These are phyloP conservation scores for Mobula birostris DNA, from an alignment of 2,113 vertebrate species.

Conservation along the genomic window DNA sequence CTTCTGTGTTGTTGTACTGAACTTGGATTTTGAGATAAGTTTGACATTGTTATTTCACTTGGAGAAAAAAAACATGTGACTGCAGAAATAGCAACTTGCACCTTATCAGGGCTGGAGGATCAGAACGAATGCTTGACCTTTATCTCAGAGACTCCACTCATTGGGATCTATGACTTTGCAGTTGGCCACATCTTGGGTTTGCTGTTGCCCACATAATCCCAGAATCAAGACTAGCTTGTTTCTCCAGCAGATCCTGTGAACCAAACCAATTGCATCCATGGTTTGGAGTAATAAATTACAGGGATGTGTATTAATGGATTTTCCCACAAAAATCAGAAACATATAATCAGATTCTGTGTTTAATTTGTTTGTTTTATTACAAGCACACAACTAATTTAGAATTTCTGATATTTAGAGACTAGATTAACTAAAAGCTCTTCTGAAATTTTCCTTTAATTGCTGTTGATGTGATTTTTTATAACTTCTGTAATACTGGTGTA, in stretches of 20 bases:
- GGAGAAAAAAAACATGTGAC: background rate
- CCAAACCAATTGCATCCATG: too few relatives aligned
- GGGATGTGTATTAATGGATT: background rate
- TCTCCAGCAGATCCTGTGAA: too few relatives aligned
- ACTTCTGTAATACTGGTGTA: background rate
- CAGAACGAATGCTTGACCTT: too few relatives aligned
- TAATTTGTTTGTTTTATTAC: background rate
- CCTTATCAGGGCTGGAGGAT: too few relatives aligned
- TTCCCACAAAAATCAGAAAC: background rate
- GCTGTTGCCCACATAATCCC: too few relatives aligned
- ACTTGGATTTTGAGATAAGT: background rate
- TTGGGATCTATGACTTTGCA: too few relatives aligned
- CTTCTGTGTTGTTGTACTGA: background rate
- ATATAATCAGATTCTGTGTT: background rate
- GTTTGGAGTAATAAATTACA: too few relatives aligned
- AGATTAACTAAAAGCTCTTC: background rate
- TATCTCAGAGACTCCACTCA: too few relatives aligned
- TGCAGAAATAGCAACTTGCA: too few relatives aligned
- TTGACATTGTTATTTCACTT: background rate
- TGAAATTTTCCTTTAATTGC: background rate
- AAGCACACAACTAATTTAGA: background rate
- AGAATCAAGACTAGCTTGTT: too few relatives aligned
- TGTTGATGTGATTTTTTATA: background rate
- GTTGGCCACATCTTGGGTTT: too few relatives aligned
- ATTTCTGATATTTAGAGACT: background rate